Percentiles rank a stretch among this genome's conserved stretches.
These are phyloP conservation scores for Prionace glauca DNA, from an alignment of 2,797 vertebrate genomes.

Conservation along the genomic window DNA sequence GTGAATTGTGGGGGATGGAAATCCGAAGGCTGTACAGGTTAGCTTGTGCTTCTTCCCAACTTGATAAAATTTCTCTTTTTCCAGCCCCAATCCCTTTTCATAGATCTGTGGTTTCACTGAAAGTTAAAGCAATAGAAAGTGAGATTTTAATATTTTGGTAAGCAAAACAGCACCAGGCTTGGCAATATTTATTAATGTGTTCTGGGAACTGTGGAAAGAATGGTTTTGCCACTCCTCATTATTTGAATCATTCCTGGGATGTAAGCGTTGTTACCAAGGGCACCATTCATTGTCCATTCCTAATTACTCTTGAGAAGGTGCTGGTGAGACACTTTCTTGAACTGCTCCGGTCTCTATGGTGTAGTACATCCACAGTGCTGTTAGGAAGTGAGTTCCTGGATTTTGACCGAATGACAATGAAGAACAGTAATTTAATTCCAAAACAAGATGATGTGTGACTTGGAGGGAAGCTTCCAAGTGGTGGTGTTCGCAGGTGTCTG, in stretches of 20 bases:
- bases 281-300: not conserved
- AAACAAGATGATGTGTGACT: not conserved
- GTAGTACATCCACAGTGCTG: no score
- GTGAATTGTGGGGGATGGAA: constrained; percentile 61
- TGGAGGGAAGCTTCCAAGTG: not conserved
- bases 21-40: constrained; percentile 66
- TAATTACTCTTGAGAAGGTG: not conserved
- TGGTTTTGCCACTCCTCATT: not conserved
- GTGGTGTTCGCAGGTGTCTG: not conserved
- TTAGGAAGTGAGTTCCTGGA: not conserved
- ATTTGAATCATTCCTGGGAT: not conserved
- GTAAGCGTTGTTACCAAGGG: not conserved
- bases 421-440: not conserved
- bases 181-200: constrained; percentile 40
- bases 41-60: constrained; percentile 59
- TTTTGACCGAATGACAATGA: not conserved
- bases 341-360: not conserved
- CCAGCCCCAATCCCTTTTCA: constrained; percentile 61
- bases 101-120: constrained; percentile 76
- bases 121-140: constrained; percentile 38
- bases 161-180: not conserved
- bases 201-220: constrained; percentile 40
- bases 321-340: not conserved
- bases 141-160: not conserved
- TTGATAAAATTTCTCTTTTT: constrained; percentile 52